Base-by-base conservation (phyloP, 2,797 vertebrate genomes). In the Eospalax fontanierii region DNA sequence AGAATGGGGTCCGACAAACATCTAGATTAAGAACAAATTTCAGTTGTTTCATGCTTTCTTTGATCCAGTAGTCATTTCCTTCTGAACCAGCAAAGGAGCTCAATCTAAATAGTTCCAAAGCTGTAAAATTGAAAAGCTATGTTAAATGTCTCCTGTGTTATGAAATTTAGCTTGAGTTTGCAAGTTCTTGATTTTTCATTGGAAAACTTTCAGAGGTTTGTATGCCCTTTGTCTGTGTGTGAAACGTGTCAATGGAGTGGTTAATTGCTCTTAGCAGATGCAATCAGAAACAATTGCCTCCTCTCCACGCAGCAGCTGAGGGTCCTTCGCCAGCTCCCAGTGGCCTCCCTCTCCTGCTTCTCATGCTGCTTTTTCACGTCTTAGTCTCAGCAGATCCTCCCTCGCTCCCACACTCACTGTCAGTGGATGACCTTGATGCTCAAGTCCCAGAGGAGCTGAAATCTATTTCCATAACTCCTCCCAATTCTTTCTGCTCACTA, bases 161-260 rank as follows among this genome's bases (percentile, higher is more conserved):
- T 78, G 76, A 87, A n/a, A 78, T 92, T 81, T n/a, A 74, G 66
- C n/a, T 90, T 66, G 43, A 80, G 82, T 82, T 88, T 93, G n/a
- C 71, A 89, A 81, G 63, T 84, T 40, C 61, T 71, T 80, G 35
- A 40, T 76, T 94, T 82, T 87, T n/a, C 26, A 54, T 30, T 73
- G 71, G 89, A 89, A 78, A 86, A 76, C 12, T 84, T 86, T 83
- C 33, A 86, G 68, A 84, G 35, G 50, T 24, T 90, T 19, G 19
- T 81, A 38, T 21, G 11, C 24, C 59, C 54, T 89, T 95, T 83
- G 73, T 82, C 54, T n/a, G 84, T 8, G 7, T 95, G 94, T n/a
- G 80, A 85, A 75, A 89, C 19, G 16, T 30, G 5, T 78, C 59
- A 63, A 2, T 21, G 21, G 40, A 79, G 35, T 59, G 54, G 57